Conservation (phyloP, 2,888 invertebrate species). For the Ganaspis brasiliensis region DNA sequence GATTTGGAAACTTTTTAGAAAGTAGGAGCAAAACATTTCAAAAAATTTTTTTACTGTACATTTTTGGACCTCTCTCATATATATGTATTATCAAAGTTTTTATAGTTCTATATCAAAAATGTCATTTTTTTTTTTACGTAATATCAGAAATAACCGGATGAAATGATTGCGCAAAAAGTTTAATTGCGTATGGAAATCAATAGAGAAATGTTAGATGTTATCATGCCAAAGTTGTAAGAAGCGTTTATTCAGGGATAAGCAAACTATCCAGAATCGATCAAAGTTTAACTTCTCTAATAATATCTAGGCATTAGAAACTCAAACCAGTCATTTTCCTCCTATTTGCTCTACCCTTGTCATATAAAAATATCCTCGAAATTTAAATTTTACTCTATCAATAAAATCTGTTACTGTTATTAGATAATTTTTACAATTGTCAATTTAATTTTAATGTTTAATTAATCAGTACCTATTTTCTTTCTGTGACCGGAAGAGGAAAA, state of each 20-base stretch:
- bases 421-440: too few relatives aligned
- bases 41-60: too few relatives aligned
- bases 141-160: constrained; percentile 4
- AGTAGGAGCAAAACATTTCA: too few relatives aligned
- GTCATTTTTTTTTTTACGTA: too few relatives aligned
- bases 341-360: constrained; percentile 15
- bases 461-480: too few relatives aligned
- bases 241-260: constrained; percentile 52
- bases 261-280: constrained; percentile 54
- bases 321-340: constrained; percentile 20
- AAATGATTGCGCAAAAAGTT: constrained; percentile 16
- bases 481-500: too few relatives aligned
- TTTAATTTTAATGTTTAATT: too few relatives aligned
- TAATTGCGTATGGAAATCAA: constrained; percentile 15
- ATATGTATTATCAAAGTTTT: too few relatives aligned
- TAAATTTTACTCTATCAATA: constrained; percentile 45
- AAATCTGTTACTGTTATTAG: neutral
- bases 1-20: too few relatives aligned
- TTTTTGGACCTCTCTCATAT: too few relatives aligned
- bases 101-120: neutral
- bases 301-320: constrained; percentile 47
- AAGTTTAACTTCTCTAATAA: constrained; percentile 54
- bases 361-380: constrained; percentile 22
- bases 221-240: constrained; percentile 51
- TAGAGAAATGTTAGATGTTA: constrained; percentile 44